These are phyloP conservation scores for Geophilus truncorum DNA, from an alignment of 2,888 invertebrate species.

Conservation along the genomic window DNA sequence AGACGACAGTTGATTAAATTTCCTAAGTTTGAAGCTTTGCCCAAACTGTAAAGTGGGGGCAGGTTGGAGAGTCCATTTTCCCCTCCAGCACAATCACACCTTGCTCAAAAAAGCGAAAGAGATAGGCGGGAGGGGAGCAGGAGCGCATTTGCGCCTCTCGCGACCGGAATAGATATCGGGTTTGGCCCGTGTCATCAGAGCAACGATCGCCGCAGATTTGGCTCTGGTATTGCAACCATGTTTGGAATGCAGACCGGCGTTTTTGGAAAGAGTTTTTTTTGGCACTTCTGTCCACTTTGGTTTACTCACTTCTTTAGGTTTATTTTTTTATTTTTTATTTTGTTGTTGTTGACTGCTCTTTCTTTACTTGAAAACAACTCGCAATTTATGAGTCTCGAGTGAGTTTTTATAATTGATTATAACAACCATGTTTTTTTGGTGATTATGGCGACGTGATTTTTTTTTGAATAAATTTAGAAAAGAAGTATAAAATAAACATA, in stretches of 20 bases:
- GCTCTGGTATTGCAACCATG: constrained; percentile 8
- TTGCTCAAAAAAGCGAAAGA: constrained; percentile 20
- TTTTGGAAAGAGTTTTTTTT: background rate
- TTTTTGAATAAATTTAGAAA: too few species aligned
- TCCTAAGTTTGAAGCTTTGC: constrained; percentile 4
- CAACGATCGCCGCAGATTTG: constrained; percentile 5
- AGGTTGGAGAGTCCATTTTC: constrained; percentile 7
- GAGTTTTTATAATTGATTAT: background rate
- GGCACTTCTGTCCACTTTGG: background rate
- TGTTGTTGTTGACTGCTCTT: background rate
- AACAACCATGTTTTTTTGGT: too few species aligned
- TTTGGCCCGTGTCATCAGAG: background rate
- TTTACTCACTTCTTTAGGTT: background rate
- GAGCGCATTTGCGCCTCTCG: background rate
- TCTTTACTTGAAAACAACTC: background rate
- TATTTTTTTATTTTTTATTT: background rate
- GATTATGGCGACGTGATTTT: too few species aligned
- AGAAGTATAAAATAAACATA: too few species aligned
- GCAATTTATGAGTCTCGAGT: background rate
- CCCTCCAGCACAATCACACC: constrained; percentile 7
- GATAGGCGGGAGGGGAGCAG: background rate
- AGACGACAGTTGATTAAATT: constrained; percentile 8
- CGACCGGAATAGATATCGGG: constrained; percentile 20
- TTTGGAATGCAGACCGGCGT: background rate
- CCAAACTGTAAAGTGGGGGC: constrained; percentile 20